A percentile compares a stretch with the other conserved stretches of the same genome.
Evolutionary conservation across 2,113 vertebrate genomes (phyloP).

Genomic region (Brachypodius melanocephalos): DNA sequence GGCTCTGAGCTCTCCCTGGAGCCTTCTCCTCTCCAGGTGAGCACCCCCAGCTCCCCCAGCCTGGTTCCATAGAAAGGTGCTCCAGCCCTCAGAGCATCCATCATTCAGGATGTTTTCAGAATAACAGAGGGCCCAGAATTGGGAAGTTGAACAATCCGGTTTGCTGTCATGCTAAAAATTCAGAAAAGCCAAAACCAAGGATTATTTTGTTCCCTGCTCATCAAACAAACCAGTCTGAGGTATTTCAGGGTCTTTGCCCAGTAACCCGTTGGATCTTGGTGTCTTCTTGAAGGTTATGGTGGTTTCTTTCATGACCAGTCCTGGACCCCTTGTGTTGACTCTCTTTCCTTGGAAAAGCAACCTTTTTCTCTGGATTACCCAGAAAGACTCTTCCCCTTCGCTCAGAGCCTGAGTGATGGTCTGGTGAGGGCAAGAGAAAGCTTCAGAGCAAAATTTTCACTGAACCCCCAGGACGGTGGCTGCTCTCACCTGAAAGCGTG

Average conservation of each 20-base stretch:
- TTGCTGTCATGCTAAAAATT: background rate
- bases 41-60: background rate
- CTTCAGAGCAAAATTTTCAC: background rate
- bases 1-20: background rate
- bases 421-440: background rate
- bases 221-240: background rate
- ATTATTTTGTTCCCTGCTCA: background rate
- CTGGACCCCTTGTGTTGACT: background rate
- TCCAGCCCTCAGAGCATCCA: background rate
- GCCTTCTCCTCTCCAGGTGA: background rate
- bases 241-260: background rate
- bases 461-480: background rate
- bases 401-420: background rate
- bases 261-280: background rate
- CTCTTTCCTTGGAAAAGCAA: background rate
- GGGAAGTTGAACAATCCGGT: background rate
- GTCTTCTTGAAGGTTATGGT: background rate
- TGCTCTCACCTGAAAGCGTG: background rate
- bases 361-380: background rate
- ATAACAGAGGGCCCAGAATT: background rate
- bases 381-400: background rate
- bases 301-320: background rate
- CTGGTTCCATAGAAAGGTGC: rapidly evolving
- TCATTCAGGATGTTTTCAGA: background rate
- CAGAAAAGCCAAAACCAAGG: background rate